These are phyloP conservation scores for Drosophila fuyamai DNA, from an alignment of 1,140 invertebrate species.

Conservation along the genomic window DNA sequence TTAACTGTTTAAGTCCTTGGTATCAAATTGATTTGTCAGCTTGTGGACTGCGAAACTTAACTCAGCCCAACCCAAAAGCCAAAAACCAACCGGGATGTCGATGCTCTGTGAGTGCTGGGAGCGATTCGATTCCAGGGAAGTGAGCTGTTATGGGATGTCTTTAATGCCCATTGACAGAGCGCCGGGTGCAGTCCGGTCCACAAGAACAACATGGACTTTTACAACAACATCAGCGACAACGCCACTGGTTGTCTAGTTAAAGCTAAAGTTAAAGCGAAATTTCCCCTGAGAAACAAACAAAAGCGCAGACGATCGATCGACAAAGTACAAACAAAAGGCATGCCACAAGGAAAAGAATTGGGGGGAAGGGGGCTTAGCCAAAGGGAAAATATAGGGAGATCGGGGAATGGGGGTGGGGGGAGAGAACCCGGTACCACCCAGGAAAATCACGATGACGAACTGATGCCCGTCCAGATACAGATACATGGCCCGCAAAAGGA, in stretches of 20 bases:
- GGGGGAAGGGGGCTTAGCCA: not conserved
- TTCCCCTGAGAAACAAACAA: slow-evolving; percentile 67
- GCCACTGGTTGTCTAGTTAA: slow-evolving; percentile 50
- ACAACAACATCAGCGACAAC: slow-evolving; percentile 40
- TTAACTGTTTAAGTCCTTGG: slow-evolving; percentile 30
- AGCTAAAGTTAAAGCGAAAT: slow-evolving; percentile 62
- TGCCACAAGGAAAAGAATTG: slow-evolving; percentile 11
- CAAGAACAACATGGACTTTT: slow-evolving; percentile 3
- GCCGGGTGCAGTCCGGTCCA: slow-evolving; percentile 43
- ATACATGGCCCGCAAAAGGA: slow-evolving; percentile 36
- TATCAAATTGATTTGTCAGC: slow-evolving; percentile 72
- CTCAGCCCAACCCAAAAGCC: not conserved
- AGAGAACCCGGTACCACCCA: slow-evolving; percentile 55
- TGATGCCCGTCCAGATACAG: slow-evolving; percentile 62
- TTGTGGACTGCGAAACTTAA: slow-evolving; percentile 14
- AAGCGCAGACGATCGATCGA: slow-evolving; percentile 45
- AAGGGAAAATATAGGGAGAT: not conserved
- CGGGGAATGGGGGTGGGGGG: not conserved
- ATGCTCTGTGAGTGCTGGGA: slow-evolving; percentile 18
- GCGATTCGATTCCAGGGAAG: slow-evolving; percentile 59
- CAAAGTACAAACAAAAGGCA: slow-evolving; percentile 53
- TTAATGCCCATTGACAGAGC: slow-evolving; percentile 77
- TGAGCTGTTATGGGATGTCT: slow-evolving; percentile 69
- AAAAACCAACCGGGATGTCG: slow-evolving; percentile 26
- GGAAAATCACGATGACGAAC: slow-evolving; percentile 77